Base-by-base conservation (phyloP, 2,113 vertebrate species). In the Pyrgilauda ruficollis region DNA sequence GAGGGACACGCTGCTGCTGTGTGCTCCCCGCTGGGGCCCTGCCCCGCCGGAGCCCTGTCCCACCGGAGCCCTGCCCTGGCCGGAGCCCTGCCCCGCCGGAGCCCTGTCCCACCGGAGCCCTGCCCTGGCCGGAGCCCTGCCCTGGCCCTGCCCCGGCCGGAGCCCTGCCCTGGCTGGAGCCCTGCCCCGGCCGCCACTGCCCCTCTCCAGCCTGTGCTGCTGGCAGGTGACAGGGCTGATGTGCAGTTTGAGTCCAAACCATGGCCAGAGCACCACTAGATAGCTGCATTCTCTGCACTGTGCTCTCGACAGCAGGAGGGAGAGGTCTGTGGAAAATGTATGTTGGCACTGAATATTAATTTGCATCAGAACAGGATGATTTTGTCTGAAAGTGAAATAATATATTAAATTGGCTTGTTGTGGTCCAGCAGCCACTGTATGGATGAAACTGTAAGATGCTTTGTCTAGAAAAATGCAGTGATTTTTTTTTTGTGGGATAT, bases 221-320 rank as follows among this genome's bases (percentile, higher is more conserved):
- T 31, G 70, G 11, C 85, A 55, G 39, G 11, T 61, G 78, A 22
- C 30, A 15, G 21, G n/a, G 39, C 62, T 62, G 39, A 3, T 10
- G 30, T 15, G 52, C 7, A 6, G 8, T 41, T 37, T 43, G 66
- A 13, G n/a, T 39, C 6, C 20, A 23, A 33, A 2, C 16, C 44
- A 1, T 1, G 4, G 26, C 1, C 67, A 27, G 44, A 10, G 12
- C 10, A 22, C 49, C 24, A 0, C 17, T 24, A 1, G 22, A 17
- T 31, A 44, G 3, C 4, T 7, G n/a, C 41, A 1, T 23, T 49
- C 26, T 31, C 23, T 27, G 64, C 39, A 6, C 0, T 15, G 44
- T 39, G 39, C n/a, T 73, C 33, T 31, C 1, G 0, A 2, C 5
- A 17, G 14, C 20, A 4, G 26, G 24, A 44, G 7, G 46, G 44